Base-by-base conservation (phyloP, 2,797 vertebrate species). In the Eurystomus glaucurus region DNA sequence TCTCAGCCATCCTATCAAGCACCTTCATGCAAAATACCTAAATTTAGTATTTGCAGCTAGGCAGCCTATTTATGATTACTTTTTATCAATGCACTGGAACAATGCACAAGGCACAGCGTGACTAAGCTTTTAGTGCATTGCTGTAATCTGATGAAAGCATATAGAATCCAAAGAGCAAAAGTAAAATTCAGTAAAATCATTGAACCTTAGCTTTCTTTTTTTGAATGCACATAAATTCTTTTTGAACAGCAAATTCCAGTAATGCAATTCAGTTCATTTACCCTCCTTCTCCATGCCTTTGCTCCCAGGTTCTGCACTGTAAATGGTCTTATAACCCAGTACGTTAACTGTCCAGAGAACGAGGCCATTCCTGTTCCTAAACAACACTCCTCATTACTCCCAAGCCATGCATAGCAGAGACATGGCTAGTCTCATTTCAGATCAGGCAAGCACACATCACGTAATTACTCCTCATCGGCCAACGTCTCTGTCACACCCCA, bases 341-440 rank as follows among this genome's bases (percentile, higher is more conserved):
- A 26, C 8, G 2, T 57, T 74, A 82, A 64, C 48, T 66, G 71
- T 19, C 52, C 28, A 23, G 72, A 95, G 71, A 88, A 94, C 68
- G 85, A 95, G 88, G 89, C 52, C 65, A 28, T 39, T 80, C 25
- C 85, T 90, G 75, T 90, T 85, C 64, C 74, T 46, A 33, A 51
- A 20, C 48, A 70, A 20, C 28, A 3, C 68, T 74, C 84, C 61
- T 83, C 71, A 20, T 69, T 68, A 55, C 77, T 76, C 58, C 80
- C 37, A 82, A 37, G 37, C 50, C 62, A 41, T 2, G 37, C 4
- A 20, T 4, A 81, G 85, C 57, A 88, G 25, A 66, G 78, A 25
- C 55, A 7, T 26, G 64, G 61, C 37, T 31, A 37, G 20, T 11
- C 60, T 57, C 64, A 58, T 31, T 52, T 43, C 68, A 41, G 50